These are phyloP conservation scores for Rousettus madagascariensis DNA, from an alignment of 2,797 vertebrate species.

Conservation along the genomic window DNA sequence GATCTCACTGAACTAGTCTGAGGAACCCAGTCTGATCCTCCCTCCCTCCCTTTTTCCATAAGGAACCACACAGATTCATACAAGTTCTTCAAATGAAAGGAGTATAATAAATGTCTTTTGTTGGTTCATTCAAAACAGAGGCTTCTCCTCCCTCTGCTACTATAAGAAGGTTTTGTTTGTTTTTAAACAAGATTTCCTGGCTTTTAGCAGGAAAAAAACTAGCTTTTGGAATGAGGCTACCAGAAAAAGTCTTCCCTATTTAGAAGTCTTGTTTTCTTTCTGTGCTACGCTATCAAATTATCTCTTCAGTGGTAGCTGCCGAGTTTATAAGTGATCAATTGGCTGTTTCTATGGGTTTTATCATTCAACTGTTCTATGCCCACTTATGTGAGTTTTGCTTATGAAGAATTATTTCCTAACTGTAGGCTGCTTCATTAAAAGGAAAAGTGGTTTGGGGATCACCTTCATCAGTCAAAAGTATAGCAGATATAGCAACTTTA, in stretches of 20 bases:
- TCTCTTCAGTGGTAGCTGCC: neutral
- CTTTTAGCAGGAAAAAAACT: neutral
- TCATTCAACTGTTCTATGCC: neutral
- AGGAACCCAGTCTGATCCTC: neutral
- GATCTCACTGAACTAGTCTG: neutral
- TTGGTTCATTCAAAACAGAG: neutral
- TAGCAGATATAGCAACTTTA: neutral
- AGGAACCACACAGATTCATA: neutral
- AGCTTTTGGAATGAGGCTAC: neutral
- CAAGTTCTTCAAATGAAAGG: neutral
- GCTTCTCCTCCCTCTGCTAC: neutral
- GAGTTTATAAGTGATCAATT: neutral
- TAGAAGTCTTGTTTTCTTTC: conserved; percentile 1
- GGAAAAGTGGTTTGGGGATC: neutral
- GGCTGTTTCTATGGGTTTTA: neutral
- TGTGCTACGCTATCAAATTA: neutral
- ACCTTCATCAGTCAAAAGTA: neutral
- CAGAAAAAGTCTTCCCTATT: neutral
- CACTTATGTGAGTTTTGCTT: neutral
- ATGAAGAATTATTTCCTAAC: conserved; percentile 8
- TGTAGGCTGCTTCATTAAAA: neutral
- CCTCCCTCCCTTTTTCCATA: neutral
- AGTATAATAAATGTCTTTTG: neutral
- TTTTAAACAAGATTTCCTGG: neutral
- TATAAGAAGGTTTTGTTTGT: neutral